Conservation (phyloP, 1,140 invertebrate genomes). For the Macrotrachela quadricornifera region DNA sequence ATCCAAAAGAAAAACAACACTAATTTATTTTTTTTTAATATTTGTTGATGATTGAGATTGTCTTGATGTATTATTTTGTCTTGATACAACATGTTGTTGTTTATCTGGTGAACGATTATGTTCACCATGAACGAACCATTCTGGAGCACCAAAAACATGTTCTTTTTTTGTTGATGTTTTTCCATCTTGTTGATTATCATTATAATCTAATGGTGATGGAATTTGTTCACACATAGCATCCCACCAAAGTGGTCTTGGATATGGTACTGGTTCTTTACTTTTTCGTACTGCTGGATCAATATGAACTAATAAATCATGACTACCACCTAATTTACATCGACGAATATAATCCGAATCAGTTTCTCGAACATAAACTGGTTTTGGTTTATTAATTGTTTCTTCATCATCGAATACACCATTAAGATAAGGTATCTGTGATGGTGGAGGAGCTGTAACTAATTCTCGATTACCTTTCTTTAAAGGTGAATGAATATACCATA, state of each 20-base stretch:
- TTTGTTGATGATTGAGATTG: too few relatives aligned
- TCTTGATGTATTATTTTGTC: too few relatives aligned
- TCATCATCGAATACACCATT: conserved; percentile 7
- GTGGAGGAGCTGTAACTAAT: neutral
- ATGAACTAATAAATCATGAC: conserved; percentile 4
- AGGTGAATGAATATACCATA: conserved; percentile 7
- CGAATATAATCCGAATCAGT: conserved; percentile 1
- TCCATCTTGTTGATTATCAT: too few relatives aligned
- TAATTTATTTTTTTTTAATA: too few relatives aligned
- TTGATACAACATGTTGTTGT: too few relatives aligned
- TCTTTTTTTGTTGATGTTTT: too few relatives aligned
- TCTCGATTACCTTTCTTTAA: conserved; percentile 3
- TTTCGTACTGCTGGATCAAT: neutral
- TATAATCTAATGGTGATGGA: too few relatives aligned
- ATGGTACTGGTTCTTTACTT: conserved; percentile 1
- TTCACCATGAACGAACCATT: too few relatives aligned
- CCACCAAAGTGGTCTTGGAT: conserved; percentile 8
- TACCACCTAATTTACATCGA: conserved; percentile 2
- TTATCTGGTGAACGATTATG: too few relatives aligned
- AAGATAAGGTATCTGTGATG: conserved; percentile 7
- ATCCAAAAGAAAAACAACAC: too few relatives aligned
- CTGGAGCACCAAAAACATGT: too few relatives aligned
- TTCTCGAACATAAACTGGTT: neutral
- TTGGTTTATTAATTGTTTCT: neutral
- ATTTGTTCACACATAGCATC: too few relatives aligned